Evolutionary conservation across 2,888 invertebrate species (phyloP), one percentile per base, ranked within the genome.

Genomic region (Andrena bucephala): DNA sequence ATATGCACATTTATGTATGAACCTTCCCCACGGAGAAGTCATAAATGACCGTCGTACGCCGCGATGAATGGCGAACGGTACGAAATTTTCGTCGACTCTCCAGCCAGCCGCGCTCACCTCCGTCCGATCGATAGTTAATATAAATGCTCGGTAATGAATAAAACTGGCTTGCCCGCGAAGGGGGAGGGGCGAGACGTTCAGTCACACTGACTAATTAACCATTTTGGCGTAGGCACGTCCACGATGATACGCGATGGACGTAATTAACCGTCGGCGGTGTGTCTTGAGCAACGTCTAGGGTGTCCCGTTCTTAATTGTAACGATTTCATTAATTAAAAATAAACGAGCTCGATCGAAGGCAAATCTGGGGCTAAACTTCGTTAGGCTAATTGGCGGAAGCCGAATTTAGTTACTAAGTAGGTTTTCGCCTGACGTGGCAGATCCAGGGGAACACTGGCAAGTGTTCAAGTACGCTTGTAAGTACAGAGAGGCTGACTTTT

Each of bases 221-320:
- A 84, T 88, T 88, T 88, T 66, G 76, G 68, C 76, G 70, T 60
- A 77, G 72, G 50, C 74, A 80, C 52, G 57, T 63, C 60, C 31
- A 33, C 77, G 83, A 86, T 66, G 83, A 83, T 74, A 83, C 83
- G 81, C 83, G 81, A 83, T 86, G 85, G 86, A 89, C 86, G 85
- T 90, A 90, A 91, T 91, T 90, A 91, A 89, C 87, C 70, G 81
- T 78, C 84, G 85, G 81, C 84, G 85, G 85, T 87, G 79, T 86
- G 54, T 74, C 69, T 74, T 29, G 36, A 29, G n/a, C 57, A 68
- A 13, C 31, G 20, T 13, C 29, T 13, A 65, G 65, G 42, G 31
- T 13, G 60, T 42, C 62, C 16, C 33, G 6, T 59, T 59, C 29
- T 70, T 77, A 50, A 71, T 66, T 10, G 42, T 31, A 42, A 72